Percentiles rank a stretch among this genome's conserved stretches.
Conservation (phyloP, 2,888 invertebrate species). For the Drosophila pseudotakahashii region DNA sequence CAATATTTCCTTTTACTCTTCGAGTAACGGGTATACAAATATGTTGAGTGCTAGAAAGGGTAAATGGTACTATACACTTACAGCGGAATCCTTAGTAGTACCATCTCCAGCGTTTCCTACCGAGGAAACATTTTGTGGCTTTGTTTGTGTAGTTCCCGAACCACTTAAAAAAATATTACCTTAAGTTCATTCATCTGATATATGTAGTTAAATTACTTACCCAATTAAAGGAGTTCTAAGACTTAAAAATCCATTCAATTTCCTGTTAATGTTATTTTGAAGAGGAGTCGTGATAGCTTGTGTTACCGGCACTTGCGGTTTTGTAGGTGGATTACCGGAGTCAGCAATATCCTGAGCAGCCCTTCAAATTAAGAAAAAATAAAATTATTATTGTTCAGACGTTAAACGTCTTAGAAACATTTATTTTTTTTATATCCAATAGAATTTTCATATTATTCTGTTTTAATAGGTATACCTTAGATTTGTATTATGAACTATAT, state of each 20-base stretch:
- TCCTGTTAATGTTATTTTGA: conserved; percentile 83
- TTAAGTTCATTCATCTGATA: neutral
- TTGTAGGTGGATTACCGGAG: conserved; percentile 68
- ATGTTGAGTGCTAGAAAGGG: too few species aligned
- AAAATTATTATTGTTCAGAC: too few species aligned
- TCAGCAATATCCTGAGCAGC: conserved; percentile 82
- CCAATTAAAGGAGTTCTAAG: conserved; percentile 84
- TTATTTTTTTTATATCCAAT: too few species aligned
- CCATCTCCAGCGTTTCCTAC: conserved; percentile 48
- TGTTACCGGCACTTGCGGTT: conserved; percentile 64
- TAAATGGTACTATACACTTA: conserved; percentile 27
- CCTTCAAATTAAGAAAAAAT: neutral
- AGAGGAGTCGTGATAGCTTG: conserved; percentile 73
- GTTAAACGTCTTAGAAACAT: too few species aligned
- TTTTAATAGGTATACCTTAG: too few species aligned
- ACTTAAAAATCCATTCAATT: conserved; percentile 83
- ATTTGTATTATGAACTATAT: too few species aligned
- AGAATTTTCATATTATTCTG: too few species aligned
- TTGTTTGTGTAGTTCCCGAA: conserved; percentile 47
- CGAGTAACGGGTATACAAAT: too few species aligned
- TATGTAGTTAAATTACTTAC: conserved; percentile 63
- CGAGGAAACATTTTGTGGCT: conserved; percentile 44
- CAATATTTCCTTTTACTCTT: neutral
- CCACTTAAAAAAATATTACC: conserved; percentile 19
- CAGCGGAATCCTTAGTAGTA: conserved; percentile 63